Conservation (phyloP, 2,113 vertebrate species). For the Nyctibius bracteatus region DNA sequence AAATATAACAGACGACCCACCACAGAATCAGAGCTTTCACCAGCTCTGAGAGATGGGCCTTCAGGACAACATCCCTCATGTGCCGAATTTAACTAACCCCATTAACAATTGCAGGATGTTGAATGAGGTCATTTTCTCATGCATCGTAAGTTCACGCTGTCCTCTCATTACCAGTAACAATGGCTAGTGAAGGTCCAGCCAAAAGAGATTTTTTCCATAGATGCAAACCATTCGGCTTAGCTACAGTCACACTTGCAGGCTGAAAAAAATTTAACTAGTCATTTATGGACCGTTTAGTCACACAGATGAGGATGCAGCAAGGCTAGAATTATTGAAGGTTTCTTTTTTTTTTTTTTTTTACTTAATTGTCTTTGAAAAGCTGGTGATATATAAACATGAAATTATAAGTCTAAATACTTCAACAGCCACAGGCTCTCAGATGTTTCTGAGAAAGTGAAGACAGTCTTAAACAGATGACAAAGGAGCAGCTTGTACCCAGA, state of each 20-base stretch:
- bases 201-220: slow-evolving; percentile 30
- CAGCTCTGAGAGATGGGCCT: background rate
- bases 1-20: background rate
- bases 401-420: background rate
- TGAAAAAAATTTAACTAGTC: background rate
- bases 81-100: slow-evolving; percentile 12
- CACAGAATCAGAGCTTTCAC: slow-evolving; percentile 1
- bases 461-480: background rate
- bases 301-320: background rate
- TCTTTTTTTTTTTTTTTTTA: too few relatives aligned
- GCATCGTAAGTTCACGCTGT: slow-evolving; percentile 14
- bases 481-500: background rate
- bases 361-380: background rate
- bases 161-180: slow-evolving; percentile 51
- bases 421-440: background rate
- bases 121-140: slow-evolving; percentile 32
- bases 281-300: background rate
- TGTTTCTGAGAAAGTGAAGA: background rate
- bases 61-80: background rate
- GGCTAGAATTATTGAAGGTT: background rate
- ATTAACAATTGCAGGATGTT: slow-evolving; percentile 55
- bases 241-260: background rate
- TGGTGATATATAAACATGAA: background rate
- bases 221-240: background rate
- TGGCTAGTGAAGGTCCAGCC: background rate